phyloP scores from a whole-genome alignment of 64 coral and sea anemone species.

The Montipora cactus region DNA sequence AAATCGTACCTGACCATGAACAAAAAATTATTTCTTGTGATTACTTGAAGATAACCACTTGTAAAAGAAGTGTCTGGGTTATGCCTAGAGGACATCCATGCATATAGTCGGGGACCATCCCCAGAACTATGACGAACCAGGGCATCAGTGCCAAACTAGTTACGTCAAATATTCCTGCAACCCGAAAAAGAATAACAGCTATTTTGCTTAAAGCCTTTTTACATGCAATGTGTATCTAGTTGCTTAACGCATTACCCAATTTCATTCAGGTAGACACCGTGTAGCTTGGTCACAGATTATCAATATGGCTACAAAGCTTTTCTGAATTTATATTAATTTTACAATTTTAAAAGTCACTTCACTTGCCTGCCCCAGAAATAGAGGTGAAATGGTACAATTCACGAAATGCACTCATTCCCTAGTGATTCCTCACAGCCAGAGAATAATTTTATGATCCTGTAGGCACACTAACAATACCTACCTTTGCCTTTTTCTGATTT shows the following conservation, averaged over 20 bases:
- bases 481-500: conserved; percentile 12
- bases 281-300: no score
- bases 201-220: neutral
- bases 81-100: conserved; percentile 67
- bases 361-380: no score
- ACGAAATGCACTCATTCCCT: no score
- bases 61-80: conserved; percentile 46
- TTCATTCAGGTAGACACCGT: no score
- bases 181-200: neutral
- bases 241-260: no score
- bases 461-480: neutral
- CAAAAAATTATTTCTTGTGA: conserved; percentile 48
- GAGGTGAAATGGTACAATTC: no score
- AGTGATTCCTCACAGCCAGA: no score
- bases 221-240: neutral
- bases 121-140: conserved; percentile 78
- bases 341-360: no score
- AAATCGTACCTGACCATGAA: conserved; percentile 63
- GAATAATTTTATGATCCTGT: no score
- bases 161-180: conserved; percentile 44
- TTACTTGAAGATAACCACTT: conserved; percentile 75
- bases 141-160: conserved; percentile 75
- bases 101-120: conserved; percentile 82
- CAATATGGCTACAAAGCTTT: no score
- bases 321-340: no score